Evolutionary conservation across 2,888 invertebrate species (phyloP).

Genomic region (Lypha dubia): DNA sequence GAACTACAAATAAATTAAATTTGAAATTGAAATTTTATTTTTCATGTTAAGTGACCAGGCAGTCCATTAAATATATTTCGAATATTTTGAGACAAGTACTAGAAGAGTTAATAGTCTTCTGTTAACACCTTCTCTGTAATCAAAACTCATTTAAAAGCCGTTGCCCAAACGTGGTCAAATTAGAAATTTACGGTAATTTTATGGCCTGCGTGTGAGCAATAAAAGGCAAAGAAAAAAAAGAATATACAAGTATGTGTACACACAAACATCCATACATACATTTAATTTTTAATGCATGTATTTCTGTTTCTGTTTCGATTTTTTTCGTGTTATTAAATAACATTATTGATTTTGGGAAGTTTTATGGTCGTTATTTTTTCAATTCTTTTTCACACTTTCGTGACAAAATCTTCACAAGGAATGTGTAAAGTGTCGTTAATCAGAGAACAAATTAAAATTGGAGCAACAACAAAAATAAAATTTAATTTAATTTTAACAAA

Average conservation of each 20-base stretch:
- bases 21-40: not conserved
- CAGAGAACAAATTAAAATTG: slow-evolving; percentile 12
- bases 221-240: not conserved
- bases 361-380: not conserved
- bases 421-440: slow-evolving; percentile 7
- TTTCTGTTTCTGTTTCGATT: not conserved
- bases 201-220: not conserved
- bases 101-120: not conserved
- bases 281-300: not conserved
- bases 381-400: not conserved
- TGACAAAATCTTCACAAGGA: not conserved
- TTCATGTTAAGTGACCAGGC: not conserved
- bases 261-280: not conserved
- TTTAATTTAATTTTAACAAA: not conserved
- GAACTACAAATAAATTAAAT: not conserved
- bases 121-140: not conserved
- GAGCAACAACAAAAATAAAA: not conserved
- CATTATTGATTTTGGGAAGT: slow-evolving; percentile 7
- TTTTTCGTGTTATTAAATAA: not conserved
- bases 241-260: not conserved
- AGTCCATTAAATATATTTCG: not conserved
- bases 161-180: not conserved
- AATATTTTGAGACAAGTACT: not conserved
- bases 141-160: not conserved
- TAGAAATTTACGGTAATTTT: slow-evolving; percentile 11